A percentile compares a stretch with the other conserved stretches of the same genome.
Conservation (phyloP, 2,888 invertebrate genomes). For the Drosophila helvetica region DNA sequence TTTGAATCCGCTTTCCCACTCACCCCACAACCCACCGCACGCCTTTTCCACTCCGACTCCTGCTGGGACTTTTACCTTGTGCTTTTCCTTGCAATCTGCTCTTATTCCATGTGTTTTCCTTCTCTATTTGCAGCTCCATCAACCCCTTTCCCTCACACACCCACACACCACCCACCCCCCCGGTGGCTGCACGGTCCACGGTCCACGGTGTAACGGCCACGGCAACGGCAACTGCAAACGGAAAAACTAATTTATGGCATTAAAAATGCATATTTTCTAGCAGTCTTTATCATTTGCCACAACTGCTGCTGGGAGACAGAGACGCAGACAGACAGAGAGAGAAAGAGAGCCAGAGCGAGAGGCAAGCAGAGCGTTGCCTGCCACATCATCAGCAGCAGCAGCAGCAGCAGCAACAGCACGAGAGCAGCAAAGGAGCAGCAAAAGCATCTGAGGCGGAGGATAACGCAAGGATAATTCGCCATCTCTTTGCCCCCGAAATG, state of each 20-base stretch:
- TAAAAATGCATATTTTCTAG: constrained; percentile 81
- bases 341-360: not conserved
- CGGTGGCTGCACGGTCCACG: constrained; percentile 20
- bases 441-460: constrained; percentile 71
- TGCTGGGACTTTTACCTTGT: not conserved
- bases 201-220: constrained; percentile 10
- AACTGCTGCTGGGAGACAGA: not conserved
- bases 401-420: constrained; percentile 16
- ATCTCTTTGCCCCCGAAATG: constrained; percentile 71
- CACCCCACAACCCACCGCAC: too few species aligned
- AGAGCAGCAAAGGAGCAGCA: constrained; percentile 40
- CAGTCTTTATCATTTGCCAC: constrained; percentile 77
- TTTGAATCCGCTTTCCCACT: not conserved
- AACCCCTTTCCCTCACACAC: constrained; percentile 37
- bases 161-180: constrained; percentile 1
- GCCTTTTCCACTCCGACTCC: not conserved
- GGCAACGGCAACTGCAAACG: constrained; percentile 61
- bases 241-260: constrained; percentile 78
- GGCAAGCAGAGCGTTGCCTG: constrained; percentile 21
- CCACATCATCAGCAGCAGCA: constrained; percentile 31
- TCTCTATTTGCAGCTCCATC: constrained; percentile 40
- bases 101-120: constrained; percentile 20
- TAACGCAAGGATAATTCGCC: constrained; percentile 65
- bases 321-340: not conserved
- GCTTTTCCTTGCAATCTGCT: constrained; percentile 5